Percentiles rank a stretch among this genome's conserved stretches.
These are phyloP conservation scores for Paralichthys olivaceus DNA, from an alignment of 2,113 vertebrate species.

Conservation along the genomic window DNA sequence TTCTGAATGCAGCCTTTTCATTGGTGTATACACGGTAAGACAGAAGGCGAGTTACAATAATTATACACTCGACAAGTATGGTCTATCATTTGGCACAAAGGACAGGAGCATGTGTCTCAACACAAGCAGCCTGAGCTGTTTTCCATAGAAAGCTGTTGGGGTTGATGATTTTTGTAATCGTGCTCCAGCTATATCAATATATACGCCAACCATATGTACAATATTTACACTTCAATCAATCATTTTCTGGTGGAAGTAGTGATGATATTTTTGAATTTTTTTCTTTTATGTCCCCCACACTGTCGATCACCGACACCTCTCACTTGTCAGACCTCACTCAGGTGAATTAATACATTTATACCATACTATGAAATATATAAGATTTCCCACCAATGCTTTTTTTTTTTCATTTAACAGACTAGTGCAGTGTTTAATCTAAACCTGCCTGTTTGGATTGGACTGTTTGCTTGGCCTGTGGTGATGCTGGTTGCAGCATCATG, in stretches of 20 bases:
- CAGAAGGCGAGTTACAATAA: conserved; percentile 68
- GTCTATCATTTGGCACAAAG: conserved; percentile 69
- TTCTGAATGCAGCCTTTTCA: conserved; percentile 46
- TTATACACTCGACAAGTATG: conserved; percentile 61
- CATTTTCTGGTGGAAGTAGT: background rate
- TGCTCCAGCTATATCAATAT: conserved; percentile 8
- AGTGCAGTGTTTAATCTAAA: no score
- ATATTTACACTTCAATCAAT: background rate
- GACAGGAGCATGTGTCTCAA: conserved; percentile 61
- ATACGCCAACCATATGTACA: conserved; percentile 10
- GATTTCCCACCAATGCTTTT: no score
- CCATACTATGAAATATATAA: no score
- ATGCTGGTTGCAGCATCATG: no score
- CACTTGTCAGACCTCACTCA: no score
- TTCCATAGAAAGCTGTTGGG: conserved; percentile 30
- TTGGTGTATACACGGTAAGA: conserved; percentile 47
- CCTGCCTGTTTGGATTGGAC: no score
- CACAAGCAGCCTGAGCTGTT: conserved; percentile 37
- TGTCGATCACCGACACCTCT: no score
- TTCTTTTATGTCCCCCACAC: background rate
- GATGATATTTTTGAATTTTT: background rate
- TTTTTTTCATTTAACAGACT: no score
- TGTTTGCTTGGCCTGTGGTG: no score
- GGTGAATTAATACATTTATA: no score
- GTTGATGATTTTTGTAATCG: conserved; percentile 1